Conservation (phyloP, 2,888 invertebrate genomes). For the Monopis laevigella region DNA sequence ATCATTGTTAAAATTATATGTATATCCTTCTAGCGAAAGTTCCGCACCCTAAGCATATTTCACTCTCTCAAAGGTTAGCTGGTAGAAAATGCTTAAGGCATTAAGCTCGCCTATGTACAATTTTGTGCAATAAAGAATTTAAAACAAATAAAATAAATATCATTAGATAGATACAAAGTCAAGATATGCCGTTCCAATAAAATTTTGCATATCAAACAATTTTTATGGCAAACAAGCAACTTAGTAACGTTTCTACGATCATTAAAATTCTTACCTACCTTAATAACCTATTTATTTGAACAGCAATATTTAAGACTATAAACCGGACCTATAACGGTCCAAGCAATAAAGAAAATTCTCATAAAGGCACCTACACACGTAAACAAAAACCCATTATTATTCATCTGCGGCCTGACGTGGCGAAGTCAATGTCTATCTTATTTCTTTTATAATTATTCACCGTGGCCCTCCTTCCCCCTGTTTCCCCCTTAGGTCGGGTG, state of each 20-base stretch:
- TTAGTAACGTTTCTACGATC: slow-evolving; percentile 9
- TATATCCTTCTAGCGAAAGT: too few relatives aligned
- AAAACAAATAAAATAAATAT: too few relatives aligned
- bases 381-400: slow-evolving; percentile 63
- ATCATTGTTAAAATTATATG: too few relatives aligned
- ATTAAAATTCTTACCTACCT: slow-evolving; percentile 22
- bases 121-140: too few relatives aligned
- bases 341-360: slow-evolving; percentile 18
- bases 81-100: too few relatives aligned
- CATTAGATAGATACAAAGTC: too few relatives aligned
- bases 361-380: slow-evolving; percentile 50
- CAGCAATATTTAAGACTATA: slow-evolving; percentile 40
- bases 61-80: too few relatives aligned
- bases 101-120: too few relatives aligned
- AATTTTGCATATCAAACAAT: too few relatives aligned
- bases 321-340: slow-evolving; percentile 32
- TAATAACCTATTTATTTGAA: slow-evolving; percentile 38
- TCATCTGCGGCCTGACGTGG: slow-evolving; percentile 59
- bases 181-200: too few relatives aligned
- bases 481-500: slow-evolving; percentile 28
- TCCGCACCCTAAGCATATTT: too few relatives aligned
- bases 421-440: slow-evolving; percentile 66
- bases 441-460: slow-evolving; percentile 68
- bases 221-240: slow-evolving; percentile 2
- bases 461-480: slow-evolving; percentile 27